phyloP scores from a whole-genome alignment of 2,888 invertebrate genomes.

The Cataglyphis cursor region DNA sequence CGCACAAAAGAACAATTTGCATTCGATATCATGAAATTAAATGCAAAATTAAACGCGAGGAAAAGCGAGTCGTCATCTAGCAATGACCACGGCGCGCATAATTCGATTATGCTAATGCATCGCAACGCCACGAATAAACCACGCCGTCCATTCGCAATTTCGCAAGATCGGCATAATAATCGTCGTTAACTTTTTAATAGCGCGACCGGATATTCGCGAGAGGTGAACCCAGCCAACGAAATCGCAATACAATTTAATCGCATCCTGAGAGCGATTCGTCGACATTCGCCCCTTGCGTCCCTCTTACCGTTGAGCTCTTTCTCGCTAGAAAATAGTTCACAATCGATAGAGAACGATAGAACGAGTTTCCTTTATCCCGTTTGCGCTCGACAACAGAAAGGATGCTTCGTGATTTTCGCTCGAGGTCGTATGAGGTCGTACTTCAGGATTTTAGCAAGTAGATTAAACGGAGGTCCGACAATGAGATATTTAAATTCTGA shows the following conservation, averaged over 20 bases:
- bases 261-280: conserved; percentile 46
- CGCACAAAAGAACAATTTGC: neutral
- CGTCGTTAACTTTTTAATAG: conserved; percentile 73
- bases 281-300: conserved; percentile 5
- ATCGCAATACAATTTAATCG: conserved; percentile 63
- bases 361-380: conserved; percentile 48
- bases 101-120: conserved; percentile 77
- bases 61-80: conserved; percentile 34
- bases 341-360: conserved; percentile 29
- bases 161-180: conserved; percentile 64
- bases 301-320: conserved; percentile 15
- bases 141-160: conserved; percentile 40
- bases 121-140: conserved; percentile 47
- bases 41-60: neutral
- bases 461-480: conserved; percentile 34
- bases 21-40: conserved; percentile 16
- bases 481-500: conserved; percentile 35
- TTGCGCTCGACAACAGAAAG: conserved; percentile 53
- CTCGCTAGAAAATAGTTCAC: conserved; percentile 38
- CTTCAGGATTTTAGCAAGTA: conserved; percentile 37
- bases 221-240: conserved; percentile 30
- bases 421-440: conserved; percentile 52
- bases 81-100: conserved; percentile 68
- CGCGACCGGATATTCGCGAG: conserved; percentile 67
- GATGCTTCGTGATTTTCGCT: conserved; percentile 67